Percentiles rank a stretch among this genome's conserved stretches.
Evolutionary conservation across 2,113 vertebrate species (phyloP).

Genomic region (Ictalurus furcatus): DNA sequence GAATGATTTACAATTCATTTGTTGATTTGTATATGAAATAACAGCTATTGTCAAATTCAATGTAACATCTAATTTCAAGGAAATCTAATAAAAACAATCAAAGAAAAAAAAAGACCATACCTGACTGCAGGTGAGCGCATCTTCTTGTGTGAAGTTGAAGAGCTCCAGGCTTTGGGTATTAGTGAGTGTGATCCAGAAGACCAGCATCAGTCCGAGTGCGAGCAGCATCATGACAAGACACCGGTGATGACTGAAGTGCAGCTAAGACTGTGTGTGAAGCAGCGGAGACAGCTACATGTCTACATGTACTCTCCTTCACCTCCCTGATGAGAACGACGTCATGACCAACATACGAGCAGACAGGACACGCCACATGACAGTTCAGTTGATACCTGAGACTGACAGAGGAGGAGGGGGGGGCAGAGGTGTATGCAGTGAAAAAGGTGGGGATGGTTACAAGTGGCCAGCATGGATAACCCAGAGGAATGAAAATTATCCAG

Average conservation of each 20-base stretch:
- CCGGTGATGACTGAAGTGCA: background rate
- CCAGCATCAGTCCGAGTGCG: background rate
- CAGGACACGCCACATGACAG: background rate
- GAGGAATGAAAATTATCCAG: background rate
- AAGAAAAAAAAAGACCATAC: background rate
- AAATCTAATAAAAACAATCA: no score
- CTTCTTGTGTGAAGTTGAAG: background rate
- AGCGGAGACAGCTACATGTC: slow-evolving; percentile 6
- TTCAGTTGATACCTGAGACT: slow-evolving; percentile 16
- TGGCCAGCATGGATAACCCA: background rate
- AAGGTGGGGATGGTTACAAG: background rate
- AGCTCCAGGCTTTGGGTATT: slow-evolving; percentile 3
- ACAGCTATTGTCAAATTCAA: background rate
- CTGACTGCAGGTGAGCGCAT: slow-evolving; percentile 4
- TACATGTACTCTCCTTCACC: background rate
- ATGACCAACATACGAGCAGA: background rate
- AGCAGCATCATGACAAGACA: background rate
- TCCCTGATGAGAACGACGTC: background rate
- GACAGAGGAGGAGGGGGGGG: background rate
- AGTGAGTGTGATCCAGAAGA: background rate
- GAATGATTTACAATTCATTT: background rate
- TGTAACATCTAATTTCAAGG: background rate
- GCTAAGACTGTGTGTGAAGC: background rate
- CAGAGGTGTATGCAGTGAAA: no score
- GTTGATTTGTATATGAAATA: background rate